Conservation (phyloP, 1,140 invertebrate genomes). For the Drosophila kurseongensis region DNA sequence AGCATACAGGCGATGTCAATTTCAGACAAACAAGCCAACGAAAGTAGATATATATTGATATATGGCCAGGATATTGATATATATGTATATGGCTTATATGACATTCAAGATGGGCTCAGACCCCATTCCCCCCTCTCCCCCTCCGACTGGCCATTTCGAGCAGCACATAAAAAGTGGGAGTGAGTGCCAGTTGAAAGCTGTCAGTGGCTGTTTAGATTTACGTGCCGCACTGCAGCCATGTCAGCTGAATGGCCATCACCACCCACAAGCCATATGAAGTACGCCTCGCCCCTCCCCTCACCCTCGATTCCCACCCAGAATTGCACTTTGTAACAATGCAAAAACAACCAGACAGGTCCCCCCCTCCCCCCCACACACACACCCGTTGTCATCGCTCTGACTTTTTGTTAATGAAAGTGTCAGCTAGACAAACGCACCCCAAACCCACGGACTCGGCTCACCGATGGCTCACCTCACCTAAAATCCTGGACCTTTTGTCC, state of each 20-base stretch:
- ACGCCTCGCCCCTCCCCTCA: background rate
- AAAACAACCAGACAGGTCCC: conserved; percentile 54
- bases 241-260: conserved; percentile 60
- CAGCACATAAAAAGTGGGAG: conserved; percentile 60
- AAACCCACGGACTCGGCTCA: conserved; percentile 9
- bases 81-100: conserved; percentile 38
- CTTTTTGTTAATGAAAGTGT: conserved; percentile 83
- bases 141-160: conserved; percentile 50
- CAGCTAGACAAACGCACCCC: conserved; percentile 74
- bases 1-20: conserved; percentile 68
- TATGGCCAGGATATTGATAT: conserved; percentile 59
- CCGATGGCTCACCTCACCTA: conserved; percentile 20
- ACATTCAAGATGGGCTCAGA: conserved; percentile 62
- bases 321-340: conserved; percentile 79
- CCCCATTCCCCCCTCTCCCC: background rate
- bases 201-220: conserved; percentile 81
- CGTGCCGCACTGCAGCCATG: conserved; percentile 79
- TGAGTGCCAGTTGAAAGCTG: conserved; percentile 68
- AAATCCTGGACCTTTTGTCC: background rate
- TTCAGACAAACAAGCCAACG: conserved; percentile 73
- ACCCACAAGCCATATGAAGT: conserved; percentile 13
- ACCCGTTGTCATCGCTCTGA: conserved; percentile 74
- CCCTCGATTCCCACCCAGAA: background rate
- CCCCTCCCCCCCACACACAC: background rate
- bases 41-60: conserved; percentile 58